Evolutionary conservation across 2,888 invertebrate genomes (phyloP).

Genomic region (Cantharis rustica): DNA sequence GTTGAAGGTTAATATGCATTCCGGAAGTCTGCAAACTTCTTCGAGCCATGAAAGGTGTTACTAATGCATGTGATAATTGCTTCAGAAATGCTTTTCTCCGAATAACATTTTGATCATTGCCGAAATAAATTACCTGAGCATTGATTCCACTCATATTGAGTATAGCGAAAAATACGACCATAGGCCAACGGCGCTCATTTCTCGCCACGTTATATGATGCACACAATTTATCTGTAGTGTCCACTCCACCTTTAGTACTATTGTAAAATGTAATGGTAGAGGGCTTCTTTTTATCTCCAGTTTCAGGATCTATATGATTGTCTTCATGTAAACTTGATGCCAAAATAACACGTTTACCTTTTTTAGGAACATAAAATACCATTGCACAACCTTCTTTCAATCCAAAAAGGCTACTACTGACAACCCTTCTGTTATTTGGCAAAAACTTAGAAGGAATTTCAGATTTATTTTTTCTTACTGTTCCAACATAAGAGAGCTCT

Average conservation of each 20-base stretch:
- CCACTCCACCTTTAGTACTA: too few species aligned
- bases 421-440: conserved; percentile 31
- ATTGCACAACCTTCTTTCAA: conserved; percentile 38
- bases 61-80: neutral
- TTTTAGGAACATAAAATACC: conserved; percentile 38
- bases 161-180: conserved; percentile 31
- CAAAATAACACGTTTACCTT: conserved; percentile 32
- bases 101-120: conserved; percentile 20
- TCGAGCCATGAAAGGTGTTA: neutral
- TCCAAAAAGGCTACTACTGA: conserved; percentile 37
- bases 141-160: conserved; percentile 36
- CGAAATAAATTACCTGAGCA: conserved; percentile 31
- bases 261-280: conserved; percentile 4
- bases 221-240: too few species aligned
- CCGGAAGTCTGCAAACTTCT: neutral
- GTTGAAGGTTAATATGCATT: neutral
- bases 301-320: conserved; percentile 29
- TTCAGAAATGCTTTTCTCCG: conserved; percentile 6
- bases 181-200: conserved; percentile 34
- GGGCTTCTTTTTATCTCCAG: conserved; percentile 32
- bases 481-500: conserved; percentile 37
- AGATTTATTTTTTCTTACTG: conserved; percentile 40
- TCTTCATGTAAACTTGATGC: conserved; percentile 30
- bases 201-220: conserved; percentile 36
- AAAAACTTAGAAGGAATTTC: conserved; percentile 42